phyloP scores from a whole-genome alignment of 1,140 invertebrate genomes.

The Plectrocnemia conspersa region DNA sequence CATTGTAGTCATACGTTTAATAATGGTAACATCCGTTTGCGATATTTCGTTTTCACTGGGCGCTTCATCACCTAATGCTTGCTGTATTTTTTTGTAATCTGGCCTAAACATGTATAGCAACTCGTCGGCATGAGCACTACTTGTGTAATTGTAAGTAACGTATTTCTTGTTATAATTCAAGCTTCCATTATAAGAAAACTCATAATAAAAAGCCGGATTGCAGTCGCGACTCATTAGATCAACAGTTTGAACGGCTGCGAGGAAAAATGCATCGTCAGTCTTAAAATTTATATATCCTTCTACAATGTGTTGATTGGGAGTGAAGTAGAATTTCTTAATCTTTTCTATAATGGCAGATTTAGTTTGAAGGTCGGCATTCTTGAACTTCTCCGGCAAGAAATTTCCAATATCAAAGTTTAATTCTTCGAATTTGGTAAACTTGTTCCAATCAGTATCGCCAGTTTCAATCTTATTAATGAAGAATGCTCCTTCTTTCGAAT shows the following conservation, averaged over 20 bases:
- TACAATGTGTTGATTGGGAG: neutral
- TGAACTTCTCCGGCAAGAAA: neutral
- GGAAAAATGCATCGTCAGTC: neutral
- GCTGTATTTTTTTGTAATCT: neutral
- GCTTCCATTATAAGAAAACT: conserved; percentile 2
- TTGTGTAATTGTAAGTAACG: neutral
- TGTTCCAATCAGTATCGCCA: conserved; percentile 8
- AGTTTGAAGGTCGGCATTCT: neutral
- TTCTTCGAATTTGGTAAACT: neutral
- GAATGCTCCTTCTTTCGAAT: conserved; percentile 32
- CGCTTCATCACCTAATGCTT: neutral
- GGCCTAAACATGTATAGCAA: neutral
- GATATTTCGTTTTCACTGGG: neutral
- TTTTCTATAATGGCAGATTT: conserved; percentile 8
- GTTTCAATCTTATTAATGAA: conserved; percentile 9
- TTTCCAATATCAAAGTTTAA: neutral
- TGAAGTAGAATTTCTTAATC: conserved; percentile 31
- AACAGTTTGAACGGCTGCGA: neutral
- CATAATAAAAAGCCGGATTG: neutral
- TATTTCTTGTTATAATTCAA: neutral
- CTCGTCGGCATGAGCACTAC: neutral
- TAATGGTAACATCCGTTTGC: conserved; percentile 37
- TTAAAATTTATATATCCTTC: conserved; percentile 1
- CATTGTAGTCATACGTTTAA: conserved; percentile 45
- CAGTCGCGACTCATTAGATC: neutral